These are phyloP conservation scores for Glossosoma conforme DNA, from an alignment of 1,140 invertebrate genomes.

Conservation along the genomic window DNA sequence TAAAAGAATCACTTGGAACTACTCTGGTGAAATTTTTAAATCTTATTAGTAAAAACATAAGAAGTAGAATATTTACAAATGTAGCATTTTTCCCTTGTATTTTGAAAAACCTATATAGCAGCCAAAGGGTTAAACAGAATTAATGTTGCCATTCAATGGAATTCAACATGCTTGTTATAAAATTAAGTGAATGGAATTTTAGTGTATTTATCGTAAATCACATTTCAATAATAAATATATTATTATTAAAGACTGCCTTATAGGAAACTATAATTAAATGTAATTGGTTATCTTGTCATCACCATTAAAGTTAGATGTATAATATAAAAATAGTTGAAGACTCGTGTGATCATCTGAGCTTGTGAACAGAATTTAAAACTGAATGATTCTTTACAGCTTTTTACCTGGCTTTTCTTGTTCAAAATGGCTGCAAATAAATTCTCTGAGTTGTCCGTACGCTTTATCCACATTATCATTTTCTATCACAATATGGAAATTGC, in stretches of 20 bases:
- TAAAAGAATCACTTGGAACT: not conserved
- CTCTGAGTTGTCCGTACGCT: slow-evolving; percentile 76
- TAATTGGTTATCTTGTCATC: not conserved
- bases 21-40: not conserved
- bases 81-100: no score
- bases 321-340: not conserved
- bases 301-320: not conserved
- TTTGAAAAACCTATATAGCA: not conserved
- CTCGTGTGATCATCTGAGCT: not conserved
- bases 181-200: no score
- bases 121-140: not conserved
- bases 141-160: not conserved
- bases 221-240: not conserved
- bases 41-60: not conserved
- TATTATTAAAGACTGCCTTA: no score
- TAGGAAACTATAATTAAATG: no score
- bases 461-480: slow-evolving; percentile 89
- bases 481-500: slow-evolving; percentile 87
- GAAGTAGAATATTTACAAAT: not conserved
- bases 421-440: slow-evolving; percentile 61
- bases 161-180: no score
- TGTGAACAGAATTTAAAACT: no score
- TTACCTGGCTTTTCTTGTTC: slow-evolving; percentile 43
- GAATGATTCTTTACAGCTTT: no score
- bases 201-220: not conserved